Evolutionary conservation across 1,140 invertebrate species (phyloP).

Genomic region (Holcopasites calliopsidis): DNA sequence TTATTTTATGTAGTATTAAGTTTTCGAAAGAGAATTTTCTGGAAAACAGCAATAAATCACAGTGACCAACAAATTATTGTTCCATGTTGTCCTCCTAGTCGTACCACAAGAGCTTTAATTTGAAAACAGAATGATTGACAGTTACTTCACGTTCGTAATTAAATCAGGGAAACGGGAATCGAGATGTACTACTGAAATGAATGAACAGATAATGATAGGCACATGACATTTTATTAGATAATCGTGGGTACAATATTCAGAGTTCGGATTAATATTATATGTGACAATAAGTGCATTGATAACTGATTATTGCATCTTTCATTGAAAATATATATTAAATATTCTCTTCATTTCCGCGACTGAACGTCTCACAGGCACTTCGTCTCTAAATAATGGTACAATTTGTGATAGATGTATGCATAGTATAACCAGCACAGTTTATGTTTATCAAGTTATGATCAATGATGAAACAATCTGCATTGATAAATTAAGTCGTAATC

Average conservation of each 20-base stretch:
- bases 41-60: constrained; percentile 50
- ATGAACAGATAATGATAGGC: constrained; percentile 51
- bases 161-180: too few relatives aligned
- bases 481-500: constrained; percentile 15
- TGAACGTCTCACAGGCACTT: constrained; percentile 73
- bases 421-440: constrained; percentile 61
- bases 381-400: constrained; percentile 65
- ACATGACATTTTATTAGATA: constrained; percentile 71
- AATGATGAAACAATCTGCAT: constrained; percentile 11
- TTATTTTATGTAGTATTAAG: constrained; percentile 45
- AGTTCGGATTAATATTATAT: constrained; percentile 62
- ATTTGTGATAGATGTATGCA: constrained; percentile 59
- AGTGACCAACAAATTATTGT: constrained; percentile 22
- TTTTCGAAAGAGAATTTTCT: constrained; percentile 21
- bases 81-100: constrained; percentile 10
- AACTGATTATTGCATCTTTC: constrained; percentile 69
- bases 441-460: constrained; percentile 29
- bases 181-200: too few relatives aligned
- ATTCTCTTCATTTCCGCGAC: constrained; percentile 56
- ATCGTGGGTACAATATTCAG: constrained; percentile 68
- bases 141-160: too few relatives aligned
- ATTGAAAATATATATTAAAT: constrained; percentile 69
- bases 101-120: constrained; percentile 17
- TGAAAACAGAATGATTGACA: constrained; percentile 20
- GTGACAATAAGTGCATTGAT: constrained; percentile 59